Conservation (phyloP, 2,797 vertebrate species). For the Hippocampus kuda region DNA sequence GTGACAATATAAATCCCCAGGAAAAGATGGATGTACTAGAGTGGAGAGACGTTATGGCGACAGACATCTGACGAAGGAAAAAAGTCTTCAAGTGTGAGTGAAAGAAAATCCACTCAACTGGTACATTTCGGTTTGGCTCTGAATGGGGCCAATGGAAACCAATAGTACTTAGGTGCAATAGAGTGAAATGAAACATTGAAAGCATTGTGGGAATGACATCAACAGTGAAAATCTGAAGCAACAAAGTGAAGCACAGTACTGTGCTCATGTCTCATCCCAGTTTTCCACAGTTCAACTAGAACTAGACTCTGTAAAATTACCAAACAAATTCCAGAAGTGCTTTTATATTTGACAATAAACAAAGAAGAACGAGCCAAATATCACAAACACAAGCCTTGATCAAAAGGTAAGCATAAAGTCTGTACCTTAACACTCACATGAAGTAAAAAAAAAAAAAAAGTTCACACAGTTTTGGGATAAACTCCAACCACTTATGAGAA, state of each 20-base stretch:
- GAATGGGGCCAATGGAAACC: conserved; percentile 29
- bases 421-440: neutral
- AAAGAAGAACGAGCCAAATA: conserved; percentile 10
- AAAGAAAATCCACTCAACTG: conserved; percentile 39
- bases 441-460: too few species aligned
- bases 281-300: neutral
- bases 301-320: neutral
- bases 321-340: neutral
- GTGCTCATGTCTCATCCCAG: neutral
- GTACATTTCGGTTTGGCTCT: conserved; percentile 51
- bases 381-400: conserved; percentile 1
- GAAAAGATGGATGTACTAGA: conserved; percentile 36
- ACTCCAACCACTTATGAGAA: conserved; percentile 26
- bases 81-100: conserved; percentile 44
- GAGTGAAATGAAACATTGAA: conserved; percentile 28
- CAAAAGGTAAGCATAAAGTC: neutral
- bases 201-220: conserved; percentile 10
- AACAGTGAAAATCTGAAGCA: conserved; percentile 8
- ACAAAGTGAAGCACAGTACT: neutral
- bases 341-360: conserved; percentile 30
- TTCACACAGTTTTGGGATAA: conserved; percentile 35
- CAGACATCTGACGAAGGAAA: conserved; percentile 46
- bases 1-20: conserved; percentile 50
- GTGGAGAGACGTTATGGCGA: conserved; percentile 38
- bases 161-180: conserved; percentile 27